These are phyloP conservation scores for Mellivora capensis DNA, from an alignment of 2,113 vertebrate genomes.

Conservation along the genomic window DNA sequence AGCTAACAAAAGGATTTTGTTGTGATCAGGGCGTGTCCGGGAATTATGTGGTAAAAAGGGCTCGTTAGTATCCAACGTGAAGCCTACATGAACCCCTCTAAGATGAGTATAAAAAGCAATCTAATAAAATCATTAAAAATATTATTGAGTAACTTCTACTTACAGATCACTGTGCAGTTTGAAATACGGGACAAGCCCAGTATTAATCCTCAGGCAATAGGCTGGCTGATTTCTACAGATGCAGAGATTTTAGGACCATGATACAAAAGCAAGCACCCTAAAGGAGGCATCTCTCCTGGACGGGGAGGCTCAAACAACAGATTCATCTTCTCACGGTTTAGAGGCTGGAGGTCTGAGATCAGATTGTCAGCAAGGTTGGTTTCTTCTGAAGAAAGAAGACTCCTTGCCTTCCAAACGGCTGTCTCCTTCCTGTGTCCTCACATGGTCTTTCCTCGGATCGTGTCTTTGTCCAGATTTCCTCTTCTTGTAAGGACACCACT, in stretches of 20 bases:
- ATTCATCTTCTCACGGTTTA: background rate
- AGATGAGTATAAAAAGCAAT: background rate
- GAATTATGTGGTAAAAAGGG: background rate
- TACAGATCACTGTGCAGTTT: background rate
- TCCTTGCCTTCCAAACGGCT: background rate
- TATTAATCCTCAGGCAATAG: background rate
- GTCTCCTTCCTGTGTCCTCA: background rate
- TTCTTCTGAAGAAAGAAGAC: background rate
- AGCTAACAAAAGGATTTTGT: background rate
- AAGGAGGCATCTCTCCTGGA: background rate
- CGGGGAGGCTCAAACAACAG: background rate
- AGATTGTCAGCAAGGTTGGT: background rate
- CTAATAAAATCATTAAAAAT: background rate
- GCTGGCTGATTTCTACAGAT: background rate
- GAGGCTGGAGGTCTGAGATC: background rate
- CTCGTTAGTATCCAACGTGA: constrained; percentile 10
- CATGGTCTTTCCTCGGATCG: background rate
- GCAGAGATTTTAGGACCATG: background rate
- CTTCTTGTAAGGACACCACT: background rate
- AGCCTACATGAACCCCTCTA: background rate
- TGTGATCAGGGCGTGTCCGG: background rate
- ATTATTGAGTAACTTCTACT: background rate
- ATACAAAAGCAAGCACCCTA: background rate
- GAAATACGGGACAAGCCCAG: background rate
- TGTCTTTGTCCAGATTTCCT: background rate